Evolutionary conservation across 2,797 vertebrate genomes (phyloP), one percentile per base, ranked within the genome.

Genomic region (Poecilia picta): DNA sequence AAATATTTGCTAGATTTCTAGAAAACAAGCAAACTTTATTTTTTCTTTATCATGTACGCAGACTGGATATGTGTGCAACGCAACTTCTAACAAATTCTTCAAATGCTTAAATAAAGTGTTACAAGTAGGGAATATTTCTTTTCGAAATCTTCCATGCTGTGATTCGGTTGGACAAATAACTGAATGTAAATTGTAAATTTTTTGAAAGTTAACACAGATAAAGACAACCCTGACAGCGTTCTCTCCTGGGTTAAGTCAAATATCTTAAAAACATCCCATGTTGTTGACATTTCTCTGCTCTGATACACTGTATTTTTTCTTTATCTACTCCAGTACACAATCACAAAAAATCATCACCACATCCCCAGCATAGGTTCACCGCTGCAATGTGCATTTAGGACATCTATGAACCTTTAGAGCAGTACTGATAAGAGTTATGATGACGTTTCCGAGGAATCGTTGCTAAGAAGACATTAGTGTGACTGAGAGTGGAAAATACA

Each of bases 401-500:
- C 81, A 88, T 84, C 81, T 84, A 31, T 45, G 36, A 75, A 84
- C 66, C 53, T 75, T 51, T 62, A 15, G 77, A 76, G 51, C 64
- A 76, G 76, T 13, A 36, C 46, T 2, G 25, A 77, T 43, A 23
- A 23, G n/a, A 75, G 41, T 64, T 76, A 59, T 23, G 59, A 87
- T 20, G n/a, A 57, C 74, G 53, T 51, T 75, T 46, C 16, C 68
- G 79, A 80, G 81, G 82, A 91, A 76, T 85, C 75, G 23, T 59
- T 66, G 74, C 72, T 64, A 39, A 13, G 36, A 81, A 73, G 79
- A 78, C 78, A 80, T 85, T 64, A 81, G 76, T 47, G 80, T 16
- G 68, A 73, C 12, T 62, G 31, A 73, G 71, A 84, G 15, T 33
- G 84, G 81, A 80, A 81, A 75, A 81, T 97, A 99, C 98, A 79